Percentiles rank a stretch among this genome's conserved stretches.
These are phyloP conservation scores for Acanthurus tractus DNA, from an alignment of 2,797 vertebrate genomes.

Conservation along the genomic window DNA sequence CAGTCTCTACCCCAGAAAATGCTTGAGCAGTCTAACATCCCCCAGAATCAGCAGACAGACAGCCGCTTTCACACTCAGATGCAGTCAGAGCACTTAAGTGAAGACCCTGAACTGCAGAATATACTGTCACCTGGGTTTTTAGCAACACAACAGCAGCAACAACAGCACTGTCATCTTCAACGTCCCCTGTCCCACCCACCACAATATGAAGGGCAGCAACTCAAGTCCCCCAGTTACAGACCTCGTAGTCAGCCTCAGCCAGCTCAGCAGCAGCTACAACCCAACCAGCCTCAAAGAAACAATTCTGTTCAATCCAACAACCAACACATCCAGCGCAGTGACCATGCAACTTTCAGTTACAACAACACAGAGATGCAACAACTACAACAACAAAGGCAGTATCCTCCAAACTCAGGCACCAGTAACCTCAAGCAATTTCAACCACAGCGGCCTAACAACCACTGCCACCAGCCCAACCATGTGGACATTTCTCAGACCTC, in stretches of 20 bases:
- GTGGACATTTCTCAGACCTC: constrained; percentile 76
- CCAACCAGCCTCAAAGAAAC: constrained; percentile 73
- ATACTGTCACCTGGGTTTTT: constrained; percentile 85
- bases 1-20: constrained; percentile 75
- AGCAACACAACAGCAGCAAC: constrained; percentile 80
- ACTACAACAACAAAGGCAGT: constrained; percentile 77
- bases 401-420: constrained; percentile 82
- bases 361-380: constrained; percentile 80
- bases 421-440: constrained; percentile 85
- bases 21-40: constrained; percentile 77
- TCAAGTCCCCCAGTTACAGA: constrained; percentile 80
- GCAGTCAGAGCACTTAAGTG: constrained; percentile 89
- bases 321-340: constrained; percentile 76
- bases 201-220: constrained; percentile 85
- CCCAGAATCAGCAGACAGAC: constrained; percentile 80
- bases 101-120: constrained; percentile 84
- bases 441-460: constrained; percentile 81
- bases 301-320: constrained; percentile 67
- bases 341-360: constrained; percentile 73
- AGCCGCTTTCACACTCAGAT: constrained; percentile 74
- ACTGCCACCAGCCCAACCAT: constrained; percentile 76
- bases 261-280: constrained; percentile 70
- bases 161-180: constrained; percentile 81
- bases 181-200: constrained; percentile 79
- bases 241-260: constrained; percentile 81